Conservation (phyloP, 2,888 invertebrate genomes). For the Rhamnusium bicolor region DNA sequence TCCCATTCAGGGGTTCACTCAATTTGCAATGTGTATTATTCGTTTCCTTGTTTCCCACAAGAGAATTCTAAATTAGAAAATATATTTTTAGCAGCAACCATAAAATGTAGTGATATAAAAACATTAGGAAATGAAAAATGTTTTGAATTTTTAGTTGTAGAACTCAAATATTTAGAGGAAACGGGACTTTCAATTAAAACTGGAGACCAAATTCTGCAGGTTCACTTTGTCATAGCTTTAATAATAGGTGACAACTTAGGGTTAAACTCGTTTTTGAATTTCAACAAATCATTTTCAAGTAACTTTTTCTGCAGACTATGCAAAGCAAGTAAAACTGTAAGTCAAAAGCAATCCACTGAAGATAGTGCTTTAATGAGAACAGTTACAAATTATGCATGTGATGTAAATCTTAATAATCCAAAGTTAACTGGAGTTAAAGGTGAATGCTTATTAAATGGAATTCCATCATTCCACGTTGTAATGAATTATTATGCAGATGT, state of each 20-base stretch:
- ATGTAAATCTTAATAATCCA: conserved; percentile 27
- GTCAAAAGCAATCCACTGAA: conserved; percentile 26
- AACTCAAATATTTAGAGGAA: conserved; percentile 43
- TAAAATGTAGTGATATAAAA: conserved; percentile 51
- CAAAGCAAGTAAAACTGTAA: conserved; percentile 22
- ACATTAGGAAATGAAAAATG: conserved; percentile 36
- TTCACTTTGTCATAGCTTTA: conserved; percentile 48
- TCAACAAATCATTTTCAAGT: conserved; percentile 46
- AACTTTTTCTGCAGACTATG: conserved; percentile 50
- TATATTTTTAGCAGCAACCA: conserved; percentile 46
- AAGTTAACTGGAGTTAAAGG: conserved; percentile 40
- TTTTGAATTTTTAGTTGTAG: conserved; percentile 33
- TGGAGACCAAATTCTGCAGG: conserved; percentile 17
- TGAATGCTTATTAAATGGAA: conserved; percentile 45
- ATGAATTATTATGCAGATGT: conserved; percentile 49
- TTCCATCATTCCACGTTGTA: conserved; percentile 53
- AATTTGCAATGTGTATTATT: conserved; percentile 52
- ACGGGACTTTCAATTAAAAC: conserved; percentile 40
- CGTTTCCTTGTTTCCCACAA: conserved; percentile 49
- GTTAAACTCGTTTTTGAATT: conserved; percentile 47
- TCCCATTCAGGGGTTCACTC: conserved; percentile 48
- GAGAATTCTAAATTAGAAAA: conserved; percentile 50
- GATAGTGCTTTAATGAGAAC: conserved; percentile 42
- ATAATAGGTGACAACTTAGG: conserved; percentile 53
- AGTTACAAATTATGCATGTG: conserved; percentile 45